Percentiles rank a stretch among this genome's conserved stretches.
phyloP scores from a whole-genome alignment of 1,140 invertebrate species.

The Drosophila sechellia region DNA sequence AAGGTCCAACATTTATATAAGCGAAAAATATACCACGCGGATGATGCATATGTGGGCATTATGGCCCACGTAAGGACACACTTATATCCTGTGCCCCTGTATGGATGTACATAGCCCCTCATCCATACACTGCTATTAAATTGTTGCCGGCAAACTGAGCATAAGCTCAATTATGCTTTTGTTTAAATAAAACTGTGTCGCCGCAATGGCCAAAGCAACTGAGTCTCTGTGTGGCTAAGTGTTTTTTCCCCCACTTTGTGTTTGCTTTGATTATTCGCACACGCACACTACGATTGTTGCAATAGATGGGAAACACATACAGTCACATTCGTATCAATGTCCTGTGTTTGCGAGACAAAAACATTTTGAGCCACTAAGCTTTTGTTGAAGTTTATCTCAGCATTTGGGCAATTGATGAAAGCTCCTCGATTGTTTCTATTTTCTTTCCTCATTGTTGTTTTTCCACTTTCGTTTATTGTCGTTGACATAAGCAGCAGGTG shows the following conservation, averaged over 20 bases:
- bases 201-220: constrained; percentile 59
- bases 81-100: constrained; percentile 1
- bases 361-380: constrained; percentile 79
- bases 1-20: not conserved
- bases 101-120: constrained; percentile 1
- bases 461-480: constrained; percentile 46
- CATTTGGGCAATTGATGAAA: constrained; percentile 74
- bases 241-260: constrained; percentile 34
- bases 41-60: constrained; percentile 23
- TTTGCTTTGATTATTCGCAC: constrained; percentile 74
- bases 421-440: constrained; percentile 43
- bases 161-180: constrained; percentile 76
- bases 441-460: constrained; percentile 16
- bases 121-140: constrained; percentile 48
- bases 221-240: constrained; percentile 27
- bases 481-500: constrained; percentile 60
- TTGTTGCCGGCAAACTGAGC: constrained; percentile 66
- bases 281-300: constrained; percentile 33
- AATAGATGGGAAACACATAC: constrained; percentile 33
- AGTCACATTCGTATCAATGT: constrained; percentile 47
- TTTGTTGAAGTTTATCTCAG: constrained; percentile 79
- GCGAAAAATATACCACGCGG: not conserved
- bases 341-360: constrained; percentile 67
- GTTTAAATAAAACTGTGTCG: constrained; percentile 78
- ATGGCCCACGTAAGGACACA: constrained; percentile 8